Conservation (phyloP, 2,113 vertebrate species). For the Erythrocercus mccallii region DNA sequence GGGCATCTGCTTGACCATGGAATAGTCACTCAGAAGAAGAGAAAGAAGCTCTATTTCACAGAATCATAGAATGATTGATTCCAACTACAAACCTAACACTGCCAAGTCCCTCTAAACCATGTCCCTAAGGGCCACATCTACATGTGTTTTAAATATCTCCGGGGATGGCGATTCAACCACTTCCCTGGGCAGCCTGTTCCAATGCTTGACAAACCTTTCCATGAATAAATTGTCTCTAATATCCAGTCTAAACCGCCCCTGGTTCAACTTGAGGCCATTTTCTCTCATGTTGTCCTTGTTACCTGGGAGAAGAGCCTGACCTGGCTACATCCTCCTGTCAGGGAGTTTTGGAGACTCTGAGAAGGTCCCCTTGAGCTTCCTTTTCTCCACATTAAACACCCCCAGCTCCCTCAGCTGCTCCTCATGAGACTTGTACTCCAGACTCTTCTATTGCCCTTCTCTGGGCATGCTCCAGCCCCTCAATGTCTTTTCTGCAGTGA, state of each 20-base stretch:
- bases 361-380: background rate
- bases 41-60: background rate
- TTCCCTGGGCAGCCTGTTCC: background rate
- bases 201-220: background rate
- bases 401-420: background rate
- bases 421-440: background rate
- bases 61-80: background rate
- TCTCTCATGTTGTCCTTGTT: background rate
- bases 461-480: background rate
- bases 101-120: background rate
- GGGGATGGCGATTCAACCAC: background rate
- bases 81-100: background rate
- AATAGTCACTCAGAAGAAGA: background rate
- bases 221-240: background rate
- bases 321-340: background rate
- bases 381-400: background rate
- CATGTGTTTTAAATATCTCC: background rate
- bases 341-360: background rate
- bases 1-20: background rate
- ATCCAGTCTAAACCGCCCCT: background rate
- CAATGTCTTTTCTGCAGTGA: background rate
- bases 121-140: background rate
- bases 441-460: fast-evolving
- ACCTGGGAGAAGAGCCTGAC: background rate
- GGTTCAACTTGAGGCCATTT: background rate